A percentile compares a stretch with the other conserved stretches of the same genome.
Evolutionary conservation across 1,140 invertebrate species (phyloP).

Genomic region (Drosophila novamexicana): DNA sequence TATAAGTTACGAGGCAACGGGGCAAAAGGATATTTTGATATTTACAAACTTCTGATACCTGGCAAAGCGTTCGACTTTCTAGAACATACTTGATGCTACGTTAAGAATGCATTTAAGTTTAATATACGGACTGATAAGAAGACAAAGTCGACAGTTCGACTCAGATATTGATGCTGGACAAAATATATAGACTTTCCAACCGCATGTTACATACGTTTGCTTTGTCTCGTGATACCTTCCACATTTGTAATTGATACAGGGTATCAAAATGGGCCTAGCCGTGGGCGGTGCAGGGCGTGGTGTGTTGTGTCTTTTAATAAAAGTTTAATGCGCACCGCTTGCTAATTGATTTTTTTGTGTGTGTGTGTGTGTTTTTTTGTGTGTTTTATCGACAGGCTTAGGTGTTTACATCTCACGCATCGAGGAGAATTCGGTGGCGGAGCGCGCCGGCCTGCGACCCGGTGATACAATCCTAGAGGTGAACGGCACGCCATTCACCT

Average conservation of each 20-base stretch:
- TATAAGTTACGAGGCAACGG: no score
- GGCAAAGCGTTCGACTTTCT: no score
- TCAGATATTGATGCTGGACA: no score
- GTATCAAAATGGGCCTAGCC: slow-evolving; percentile 22
- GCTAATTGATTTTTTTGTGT: slow-evolving; percentile 67
- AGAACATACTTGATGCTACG: no score
- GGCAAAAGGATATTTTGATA: no score
- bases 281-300: slow-evolving; percentile 17
- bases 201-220: no score
- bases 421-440: slow-evolving; percentile 93
- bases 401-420: slow-evolving; percentile 95
- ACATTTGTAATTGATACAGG: neutral
- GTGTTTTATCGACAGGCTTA: slow-evolving; percentile 86
- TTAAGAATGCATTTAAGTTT: no score
- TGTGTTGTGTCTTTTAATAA: slow-evolving; percentile 52
- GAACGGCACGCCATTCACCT: slow-evolving; percentile 94
- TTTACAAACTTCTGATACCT: no score
- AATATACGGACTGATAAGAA: no score
- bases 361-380: slow-evolving; percentile 55
- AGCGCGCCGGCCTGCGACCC: slow-evolving; percentile 92
- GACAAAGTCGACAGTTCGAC: no score
- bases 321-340: slow-evolving; percentile 55
- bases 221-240: no score
- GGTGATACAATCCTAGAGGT: slow-evolving; percentile 95
- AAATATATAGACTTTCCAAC: no score